phyloP scores from a whole-genome alignment of 2,113 vertebrate genomes.

The Paralichthys olivaceus region DNA sequence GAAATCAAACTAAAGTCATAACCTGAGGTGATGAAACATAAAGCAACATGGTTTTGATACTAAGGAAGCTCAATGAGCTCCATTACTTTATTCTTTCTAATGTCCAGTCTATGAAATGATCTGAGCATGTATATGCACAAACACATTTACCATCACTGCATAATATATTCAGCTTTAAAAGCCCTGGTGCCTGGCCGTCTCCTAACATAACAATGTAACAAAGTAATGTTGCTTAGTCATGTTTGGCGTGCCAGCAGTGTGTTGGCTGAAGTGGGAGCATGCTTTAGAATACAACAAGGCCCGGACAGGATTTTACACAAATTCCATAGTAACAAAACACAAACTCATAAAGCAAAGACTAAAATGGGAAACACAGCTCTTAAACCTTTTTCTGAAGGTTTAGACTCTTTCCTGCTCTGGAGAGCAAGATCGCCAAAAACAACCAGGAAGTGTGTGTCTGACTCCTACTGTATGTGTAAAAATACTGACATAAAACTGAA shows the following conservation, averaged over 20 bases:
- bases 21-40: slow-evolving; percentile 11
- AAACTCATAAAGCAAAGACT: slow-evolving; percentile 45
- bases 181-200: slow-evolving; percentile 71
- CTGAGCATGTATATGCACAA: slow-evolving; percentile 18
- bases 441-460: slow-evolving; percentile 53
- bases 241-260: slow-evolving; percentile 31
- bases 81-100: slow-evolving; percentile 19
- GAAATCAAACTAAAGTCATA: slow-evolving; percentile 16
- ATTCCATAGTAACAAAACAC: slow-evolving; percentile 63
- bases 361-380: slow-evolving; percentile 29
- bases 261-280: slow-evolving; percentile 43
- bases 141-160: slow-evolving; percentile 30
- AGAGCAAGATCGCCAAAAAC: slow-evolving; percentile 33
- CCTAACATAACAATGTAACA: slow-evolving; percentile 52
- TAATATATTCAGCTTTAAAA: slow-evolving; percentile 63
- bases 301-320: slow-evolving; percentile 41
- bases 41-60: not conserved
- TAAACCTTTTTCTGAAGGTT: slow-evolving; percentile 39
- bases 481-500: slow-evolving; percentile 59
- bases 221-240: slow-evolving; percentile 60
- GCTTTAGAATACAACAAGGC: slow-evolving; percentile 33
- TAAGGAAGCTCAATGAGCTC: slow-evolving; percentile 15
- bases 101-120: slow-evolving; percentile 13
- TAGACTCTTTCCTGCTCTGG: slow-evolving; percentile 28
- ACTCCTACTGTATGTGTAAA: slow-evolving; percentile 45